Base-by-base conservation (phyloP, 2,113 vertebrate species). In the Hyperopisus bebe region DNA sequence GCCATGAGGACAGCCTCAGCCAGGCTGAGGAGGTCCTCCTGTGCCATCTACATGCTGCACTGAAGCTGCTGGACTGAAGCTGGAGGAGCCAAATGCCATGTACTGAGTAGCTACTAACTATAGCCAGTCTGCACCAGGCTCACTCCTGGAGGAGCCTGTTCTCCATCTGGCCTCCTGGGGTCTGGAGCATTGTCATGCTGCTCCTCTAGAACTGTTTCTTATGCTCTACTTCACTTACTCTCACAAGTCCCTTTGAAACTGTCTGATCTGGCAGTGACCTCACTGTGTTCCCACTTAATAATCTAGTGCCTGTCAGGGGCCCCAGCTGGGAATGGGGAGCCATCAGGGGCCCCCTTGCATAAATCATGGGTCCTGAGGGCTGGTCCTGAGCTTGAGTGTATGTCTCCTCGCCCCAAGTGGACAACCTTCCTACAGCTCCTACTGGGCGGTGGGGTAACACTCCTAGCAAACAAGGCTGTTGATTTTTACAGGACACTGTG, bases 1-100 rank as follows among this genome's bases (percentile, higher is more conserved):
- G 92, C 96, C 97, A 21, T 97, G 95, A 95, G 7, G 17, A 39
- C 85, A 35, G 50, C n/a, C 31, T 24, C 31, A 58, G 44, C 47
- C 17, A 9, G 42, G 13, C 88, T 15, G 70, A 31, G 35, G n/a
- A 19, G n/a, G 44, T 5, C 50, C 44, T 62, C 70, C 27, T 27
- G 44, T 46, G 31, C 89, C 39, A 1, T 35, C 8, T 50, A 46
- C 15, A 15, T 8, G 44, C 82, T 85, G 21, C 42, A 35, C 2
- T 51, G 50, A 27, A 35, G 27, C 7, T 51, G 47, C 82, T 85
- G 21, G 21, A 35, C 2, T 51, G 50, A 27, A 35, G 27, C 7
- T 51, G 47, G 50, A 24, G 46, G 10, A n/a, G 46, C 44, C 10
- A 24, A n/a, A 77, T 50, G 46, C 10, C 24, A 48, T 27, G 21